Conservation (phyloP, 2,113 vertebrate species). For the Gallinago undulata region DNA sequence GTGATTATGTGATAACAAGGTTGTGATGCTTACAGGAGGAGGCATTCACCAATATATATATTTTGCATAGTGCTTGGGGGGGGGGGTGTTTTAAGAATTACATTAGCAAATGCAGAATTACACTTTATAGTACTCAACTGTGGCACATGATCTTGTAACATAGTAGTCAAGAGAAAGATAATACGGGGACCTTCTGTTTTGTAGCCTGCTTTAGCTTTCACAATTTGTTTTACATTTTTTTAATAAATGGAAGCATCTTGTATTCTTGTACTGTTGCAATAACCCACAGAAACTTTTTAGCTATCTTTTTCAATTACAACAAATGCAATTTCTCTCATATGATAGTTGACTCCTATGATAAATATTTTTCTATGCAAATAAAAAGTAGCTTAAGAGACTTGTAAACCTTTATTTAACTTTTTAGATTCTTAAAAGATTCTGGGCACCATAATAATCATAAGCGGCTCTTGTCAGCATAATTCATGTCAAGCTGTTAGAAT, state of each 20-base stretch:
- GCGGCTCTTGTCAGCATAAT: not conserved
- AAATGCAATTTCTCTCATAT: constrained; percentile 72
- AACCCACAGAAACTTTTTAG: constrained; percentile 75
- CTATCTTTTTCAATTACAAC: constrained; percentile 76
- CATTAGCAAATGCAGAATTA: constrained; percentile 56
- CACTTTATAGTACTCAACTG: constrained; percentile 61
- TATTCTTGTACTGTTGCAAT: constrained; percentile 79
- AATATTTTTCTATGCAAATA: constrained; percentile 80
- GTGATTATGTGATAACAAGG: constrained; percentile 77
- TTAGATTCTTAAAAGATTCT: constrained; percentile 34
- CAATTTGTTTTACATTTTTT: constrained; percentile 71
- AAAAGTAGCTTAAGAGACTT: constrained; percentile 60
- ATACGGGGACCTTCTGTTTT: constrained; percentile 61
- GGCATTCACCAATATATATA: constrained; percentile 51
- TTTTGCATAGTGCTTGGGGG: constrained; percentile 56
- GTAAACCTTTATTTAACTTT: constrained; percentile 57
- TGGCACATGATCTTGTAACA: constrained; percentile 66
- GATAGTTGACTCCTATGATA: constrained; percentile 65
- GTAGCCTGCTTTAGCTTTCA: constrained; percentile 75
- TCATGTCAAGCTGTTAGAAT: constrained; percentile 29
- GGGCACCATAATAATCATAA: not conserved
- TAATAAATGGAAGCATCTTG: constrained; percentile 76
- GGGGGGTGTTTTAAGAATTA: constrained; percentile 51
- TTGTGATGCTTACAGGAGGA: constrained; percentile 66
- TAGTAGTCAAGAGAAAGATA: constrained; percentile 54